Evolutionary conservation across 2,797 vertebrate genomes (phyloP).

Genomic region (Galaxias olidus): DNA sequence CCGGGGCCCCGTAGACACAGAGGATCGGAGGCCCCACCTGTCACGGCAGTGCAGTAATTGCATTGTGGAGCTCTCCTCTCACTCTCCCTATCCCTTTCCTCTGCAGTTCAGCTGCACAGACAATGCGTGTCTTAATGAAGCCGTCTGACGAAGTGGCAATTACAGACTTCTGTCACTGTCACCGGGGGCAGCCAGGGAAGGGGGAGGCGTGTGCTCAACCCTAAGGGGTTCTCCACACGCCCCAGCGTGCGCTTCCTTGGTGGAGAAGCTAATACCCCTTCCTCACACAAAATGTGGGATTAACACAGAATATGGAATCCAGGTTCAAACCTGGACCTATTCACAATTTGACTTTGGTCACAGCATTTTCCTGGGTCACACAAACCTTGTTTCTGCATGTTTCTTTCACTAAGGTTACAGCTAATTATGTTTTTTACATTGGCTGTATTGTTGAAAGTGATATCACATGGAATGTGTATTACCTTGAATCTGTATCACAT

Average conservation of each 20-base stretch:
- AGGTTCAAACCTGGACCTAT: too few species aligned
- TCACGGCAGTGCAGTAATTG: slow-evolving; percentile 83
- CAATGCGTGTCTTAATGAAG: slow-evolving; percentile 86
- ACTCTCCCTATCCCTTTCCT: slow-evolving; percentile 67
- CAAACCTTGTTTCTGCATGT: too few species aligned
- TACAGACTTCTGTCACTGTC: slow-evolving; percentile 81
- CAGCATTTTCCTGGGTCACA: too few species aligned
- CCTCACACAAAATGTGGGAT: too few species aligned
- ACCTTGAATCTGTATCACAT: slow-evolving; percentile 38
- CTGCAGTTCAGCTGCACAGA: slow-evolving; percentile 79
- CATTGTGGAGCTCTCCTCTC: slow-evolving; percentile 78
- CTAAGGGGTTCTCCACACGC: slow-evolving; percentile 55
- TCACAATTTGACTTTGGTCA: too few species aligned
- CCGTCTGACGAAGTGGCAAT: slow-evolving; percentile 84
- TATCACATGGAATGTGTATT: too few species aligned
- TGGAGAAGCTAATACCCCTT: too few species aligned
- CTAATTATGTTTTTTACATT: too few species aligned
- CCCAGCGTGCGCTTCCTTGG: slow-evolving; percentile 15
- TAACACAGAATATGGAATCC: too few species aligned
- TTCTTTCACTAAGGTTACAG: too few species aligned
- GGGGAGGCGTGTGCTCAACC: slow-evolving; percentile 15
- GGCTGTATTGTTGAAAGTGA: too few species aligned
- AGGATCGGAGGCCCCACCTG: slow-evolving; percentile 83
- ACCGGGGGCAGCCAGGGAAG: slow-evolving; percentile 66
- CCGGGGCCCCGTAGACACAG: slow-evolving; percentile 78